phyloP scores from a whole-genome alignment of 2,888 invertebrate genomes.

The Sminthurides aquaticus region DNA sequence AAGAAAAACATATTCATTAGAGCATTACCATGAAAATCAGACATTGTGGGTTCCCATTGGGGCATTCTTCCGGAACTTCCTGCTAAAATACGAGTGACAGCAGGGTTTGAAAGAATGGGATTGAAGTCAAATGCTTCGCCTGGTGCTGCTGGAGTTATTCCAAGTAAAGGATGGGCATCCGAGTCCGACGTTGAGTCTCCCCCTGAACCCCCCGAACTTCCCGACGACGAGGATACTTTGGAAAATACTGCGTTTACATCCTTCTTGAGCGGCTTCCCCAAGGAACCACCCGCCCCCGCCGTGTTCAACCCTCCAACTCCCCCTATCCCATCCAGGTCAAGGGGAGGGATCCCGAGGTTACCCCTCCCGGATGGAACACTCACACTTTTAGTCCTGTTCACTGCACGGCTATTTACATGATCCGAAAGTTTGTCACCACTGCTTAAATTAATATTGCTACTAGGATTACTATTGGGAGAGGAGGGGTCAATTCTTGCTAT shows the following conservation, averaged over 20 bases:
- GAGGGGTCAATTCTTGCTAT: conserved; percentile 21
- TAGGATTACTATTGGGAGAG: conserved; percentile 29
- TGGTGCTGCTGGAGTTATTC: conserved; percentile 44
- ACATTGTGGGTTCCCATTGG: conserved; percentile 43
- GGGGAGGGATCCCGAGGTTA: neutral
- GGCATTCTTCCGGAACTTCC: conserved; percentile 64
- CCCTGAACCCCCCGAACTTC: conserved; percentile 27
- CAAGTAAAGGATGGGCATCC: conserved; percentile 43
- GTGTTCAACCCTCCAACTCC: conserved; percentile 26
- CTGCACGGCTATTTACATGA: conserved; percentile 34
- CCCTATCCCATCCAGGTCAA: conserved; percentile 7
- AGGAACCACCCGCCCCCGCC: conserved; percentile 13
- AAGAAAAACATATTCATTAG: conserved; percentile 33
- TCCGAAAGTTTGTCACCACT: conserved; percentile 16
- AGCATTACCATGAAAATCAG: conserved; percentile 44
- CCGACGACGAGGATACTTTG: conserved; percentile 51
- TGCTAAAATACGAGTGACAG: conserved; percentile 74
- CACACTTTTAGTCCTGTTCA: conserved; percentile 27
- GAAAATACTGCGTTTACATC: conserved; percentile 62
- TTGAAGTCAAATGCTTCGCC: conserved; percentile 54
- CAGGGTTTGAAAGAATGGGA: conserved; percentile 67
- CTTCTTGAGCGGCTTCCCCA: conserved; percentile 51
- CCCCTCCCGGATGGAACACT: neutral
- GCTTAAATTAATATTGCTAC: conserved; percentile 11
- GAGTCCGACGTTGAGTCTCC: conserved; percentile 34